Base-by-base conservation (phyloP, 2,888 invertebrate species). In the Lepidocyrtinus sp. region DNA sequence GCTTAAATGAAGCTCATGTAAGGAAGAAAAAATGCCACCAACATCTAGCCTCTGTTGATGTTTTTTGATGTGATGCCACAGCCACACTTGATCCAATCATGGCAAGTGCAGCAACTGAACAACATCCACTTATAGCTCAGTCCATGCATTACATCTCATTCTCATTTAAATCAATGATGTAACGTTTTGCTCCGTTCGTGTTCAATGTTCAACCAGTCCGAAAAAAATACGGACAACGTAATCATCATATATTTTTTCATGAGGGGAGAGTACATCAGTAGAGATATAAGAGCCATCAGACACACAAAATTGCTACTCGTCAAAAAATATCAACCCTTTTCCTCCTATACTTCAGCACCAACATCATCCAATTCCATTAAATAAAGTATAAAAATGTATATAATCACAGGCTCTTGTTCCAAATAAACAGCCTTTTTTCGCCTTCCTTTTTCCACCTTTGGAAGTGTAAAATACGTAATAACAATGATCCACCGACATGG, bases 121-220 rank as follows among this genome's bases (percentile, higher is more conserved):
- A 74, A 74, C 74, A 74, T 36, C 74, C 62, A 74, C 72, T 61
- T 61, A 50, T 45, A 65, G 15, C 68, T 36, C 55, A 27, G 21
- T 68, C 22, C 68, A 68, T 50, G 45, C 45, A 17, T 22, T 21
- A 17, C 67, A 67, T 27, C 45, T 36, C 65, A 25, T 19, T 71
- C 72, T 68, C 77, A 78, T 78, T 78, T 78, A 78, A 78, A 78
- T 78, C 77, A 78, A 78, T 72, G 65, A 55, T 55, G 55, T 55
- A 55, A 55, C 55, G 55, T 55, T 55, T 55, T n/a, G 36, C 36
- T 55, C 55, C 55, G n/a, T n/a, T n/a, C n/a, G n/a, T n/a, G n/a
- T n/a, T n/a, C n/a, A n/a, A 36, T 36, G 36, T n/a, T 55, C 55
- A 55, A 17, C 36, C 36, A 36, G 12, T 36, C 17, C 55, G 17